Conservation (phyloP, 2,797 vertebrate genomes). For the Gymnocypris eckloni region DNA sequence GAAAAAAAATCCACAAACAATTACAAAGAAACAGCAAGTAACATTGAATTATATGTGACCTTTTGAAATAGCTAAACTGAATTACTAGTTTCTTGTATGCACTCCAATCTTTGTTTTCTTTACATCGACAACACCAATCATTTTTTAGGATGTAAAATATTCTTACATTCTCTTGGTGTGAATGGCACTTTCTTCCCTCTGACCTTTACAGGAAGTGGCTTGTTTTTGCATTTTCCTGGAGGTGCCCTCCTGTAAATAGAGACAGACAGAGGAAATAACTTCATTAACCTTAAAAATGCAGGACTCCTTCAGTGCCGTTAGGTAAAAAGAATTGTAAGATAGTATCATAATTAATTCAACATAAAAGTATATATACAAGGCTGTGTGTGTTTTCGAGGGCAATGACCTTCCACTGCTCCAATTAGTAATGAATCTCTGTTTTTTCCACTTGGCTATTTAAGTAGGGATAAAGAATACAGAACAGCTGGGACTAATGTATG, state of each 20-base stretch:
- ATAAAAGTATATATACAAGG: background rate
- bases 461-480: conserved; percentile 8
- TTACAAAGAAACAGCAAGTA: background rate
- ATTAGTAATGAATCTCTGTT: background rate
- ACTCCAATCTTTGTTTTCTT: no score
- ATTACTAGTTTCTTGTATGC: background rate
- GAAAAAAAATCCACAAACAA: background rate
- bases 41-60: background rate
- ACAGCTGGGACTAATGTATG: conserved; percentile 44
- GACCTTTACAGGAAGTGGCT: conserved; percentile 80
- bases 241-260: conserved; percentile 80
- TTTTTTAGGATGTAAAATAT: conserved; percentile 6
- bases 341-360: background rate
- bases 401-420: background rate
- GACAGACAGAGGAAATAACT: no score
- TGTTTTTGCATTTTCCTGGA: conserved; percentile 85
- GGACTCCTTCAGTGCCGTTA: background rate
- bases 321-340: background rate
- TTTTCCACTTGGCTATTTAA: conserved; percentile 17
- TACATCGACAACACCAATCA: no score
- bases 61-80: background rate
- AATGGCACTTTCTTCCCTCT: conserved; percentile 80
- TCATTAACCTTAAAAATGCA: background rate
- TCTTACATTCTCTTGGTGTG: conserved; percentile 79
- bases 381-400: no score